Conservation (phyloP, 2,113 vertebrate species). For the Alaudala cheleensis region DNA sequence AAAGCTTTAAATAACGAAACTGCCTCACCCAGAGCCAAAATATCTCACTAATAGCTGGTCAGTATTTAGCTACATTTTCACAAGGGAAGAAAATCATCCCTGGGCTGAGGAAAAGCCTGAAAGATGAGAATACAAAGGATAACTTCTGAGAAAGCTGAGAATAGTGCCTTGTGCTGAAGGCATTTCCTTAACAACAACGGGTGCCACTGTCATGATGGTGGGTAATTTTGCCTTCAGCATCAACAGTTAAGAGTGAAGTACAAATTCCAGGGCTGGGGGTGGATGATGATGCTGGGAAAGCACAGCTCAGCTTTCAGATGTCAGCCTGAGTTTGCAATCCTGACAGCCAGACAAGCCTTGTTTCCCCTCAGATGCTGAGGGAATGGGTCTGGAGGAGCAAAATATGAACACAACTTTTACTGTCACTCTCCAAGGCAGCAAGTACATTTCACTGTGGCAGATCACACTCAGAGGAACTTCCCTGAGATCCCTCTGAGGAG, state of each 20-base stretch:
- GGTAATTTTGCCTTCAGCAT: constrained; percentile 39
- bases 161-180: not conserved
- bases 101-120: not conserved
- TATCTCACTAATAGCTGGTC: not conserved
- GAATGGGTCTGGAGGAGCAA: not conserved
- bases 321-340: not conserved
- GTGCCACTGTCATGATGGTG: not conserved
- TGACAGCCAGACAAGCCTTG: constrained; percentile 13
- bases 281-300: not conserved
- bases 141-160: constrained; percentile 5
- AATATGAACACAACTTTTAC: not conserved
- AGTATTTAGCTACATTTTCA: not conserved
- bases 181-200: not conserved
- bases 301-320: not conserved
- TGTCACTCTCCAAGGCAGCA: not conserved
- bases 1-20: not conserved
- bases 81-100: not conserved
- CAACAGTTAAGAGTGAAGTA: not conserved
- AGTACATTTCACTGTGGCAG: not conserved
- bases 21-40: not conserved
- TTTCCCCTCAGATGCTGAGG: not conserved
- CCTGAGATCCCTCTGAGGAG: not conserved
- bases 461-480: no score
- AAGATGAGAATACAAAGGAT: not conserved
- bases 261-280: not conserved